These are phyloP conservation scores for Drosophila demipolita DNA, from an alignment of 2,888 invertebrate genomes.

Conservation along the genomic window DNA sequence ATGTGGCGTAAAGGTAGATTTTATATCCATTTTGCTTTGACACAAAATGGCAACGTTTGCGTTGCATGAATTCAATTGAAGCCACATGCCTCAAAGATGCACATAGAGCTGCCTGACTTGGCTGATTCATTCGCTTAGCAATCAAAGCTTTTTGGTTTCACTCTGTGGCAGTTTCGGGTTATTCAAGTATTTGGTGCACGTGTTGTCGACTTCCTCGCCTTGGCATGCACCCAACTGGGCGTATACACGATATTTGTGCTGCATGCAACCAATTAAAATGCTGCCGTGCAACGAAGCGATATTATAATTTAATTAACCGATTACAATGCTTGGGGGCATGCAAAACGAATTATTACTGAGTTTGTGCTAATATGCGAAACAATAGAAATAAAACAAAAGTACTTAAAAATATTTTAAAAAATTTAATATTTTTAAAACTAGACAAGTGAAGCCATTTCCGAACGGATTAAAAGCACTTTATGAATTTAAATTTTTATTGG, in stretches of 20 bases:
- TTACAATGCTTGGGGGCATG: background rate
- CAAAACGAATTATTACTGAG: background rate
- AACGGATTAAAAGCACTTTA: background rate
- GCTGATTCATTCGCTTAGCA: slow-evolving; percentile 47
- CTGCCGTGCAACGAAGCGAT: background rate
- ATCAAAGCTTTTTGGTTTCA: slow-evolving; percentile 13
- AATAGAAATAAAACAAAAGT: background rate
- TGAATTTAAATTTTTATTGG: background rate
- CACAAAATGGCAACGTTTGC: slow-evolving; percentile 41
- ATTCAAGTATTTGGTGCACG: slow-evolving; percentile 31
- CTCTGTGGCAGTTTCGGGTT: background rate
- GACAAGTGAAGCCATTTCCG: too few species aligned
- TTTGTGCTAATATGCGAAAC: background rate
- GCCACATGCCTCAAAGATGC: slow-evolving; percentile 28
- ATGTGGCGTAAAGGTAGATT: slow-evolving; percentile 23
- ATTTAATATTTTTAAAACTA: background rate
- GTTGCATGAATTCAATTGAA: slow-evolving; percentile 52
- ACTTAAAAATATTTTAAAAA: background rate
- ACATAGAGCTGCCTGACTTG: slow-evolving; percentile 31
- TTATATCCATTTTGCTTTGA: slow-evolving; percentile 17
- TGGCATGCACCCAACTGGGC: slow-evolving; percentile 44
- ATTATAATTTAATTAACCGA: slow-evolving; percentile 5
- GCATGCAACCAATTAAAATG: slow-evolving; percentile 13
- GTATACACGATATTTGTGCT: slow-evolving; percentile 49
- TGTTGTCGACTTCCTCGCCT: slow-evolving; percentile 6